Conservation (phyloP, 2,113 vertebrate genomes). For the Loxodonta africana region DNA sequence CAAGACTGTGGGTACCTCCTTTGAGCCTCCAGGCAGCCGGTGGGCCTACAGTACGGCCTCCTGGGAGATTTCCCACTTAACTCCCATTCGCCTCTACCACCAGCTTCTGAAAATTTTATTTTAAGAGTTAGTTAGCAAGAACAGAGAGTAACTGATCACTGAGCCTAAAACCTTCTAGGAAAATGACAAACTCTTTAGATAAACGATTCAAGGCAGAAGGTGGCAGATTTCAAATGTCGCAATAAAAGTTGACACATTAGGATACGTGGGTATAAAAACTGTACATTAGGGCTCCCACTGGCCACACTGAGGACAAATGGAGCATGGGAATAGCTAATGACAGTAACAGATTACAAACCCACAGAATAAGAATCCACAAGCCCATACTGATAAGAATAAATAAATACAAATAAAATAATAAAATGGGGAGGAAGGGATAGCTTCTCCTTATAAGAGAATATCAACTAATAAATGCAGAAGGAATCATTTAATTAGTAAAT, state of each 20-base stretch:
- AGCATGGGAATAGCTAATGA: neutral
- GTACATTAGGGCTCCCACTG: neutral
- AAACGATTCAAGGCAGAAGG: conserved; percentile 14
- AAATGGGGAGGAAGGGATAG: too few relatives aligned
- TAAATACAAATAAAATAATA: conserved; percentile 26
- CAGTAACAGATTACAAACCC: neutral
- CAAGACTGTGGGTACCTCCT: neutral
- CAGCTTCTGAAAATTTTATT: neutral
- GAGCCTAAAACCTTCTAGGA: neutral
- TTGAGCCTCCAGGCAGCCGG: neutral
- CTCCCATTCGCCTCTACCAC: neutral
- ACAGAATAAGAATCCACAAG: neutral
- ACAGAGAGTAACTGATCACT: conserved; percentile 34
- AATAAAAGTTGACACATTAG: neutral
- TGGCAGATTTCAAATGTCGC: neutral
- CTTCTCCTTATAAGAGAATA: too few relatives aligned
- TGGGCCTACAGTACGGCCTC: neutral
- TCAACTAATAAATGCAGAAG: neutral
- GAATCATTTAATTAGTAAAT: neutral
- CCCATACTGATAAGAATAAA: neutral
- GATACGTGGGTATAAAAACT: conserved; percentile 36
- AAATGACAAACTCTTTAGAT: conserved; percentile 56
- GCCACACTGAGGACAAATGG: neutral
- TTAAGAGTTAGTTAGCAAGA: conserved; percentile 52
- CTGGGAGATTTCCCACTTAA: neutral